These are phyloP conservation scores for Micrastur ruficollis DNA, from an alignment of 2,797 vertebrate genomes.

Conservation along the genomic window DNA sequence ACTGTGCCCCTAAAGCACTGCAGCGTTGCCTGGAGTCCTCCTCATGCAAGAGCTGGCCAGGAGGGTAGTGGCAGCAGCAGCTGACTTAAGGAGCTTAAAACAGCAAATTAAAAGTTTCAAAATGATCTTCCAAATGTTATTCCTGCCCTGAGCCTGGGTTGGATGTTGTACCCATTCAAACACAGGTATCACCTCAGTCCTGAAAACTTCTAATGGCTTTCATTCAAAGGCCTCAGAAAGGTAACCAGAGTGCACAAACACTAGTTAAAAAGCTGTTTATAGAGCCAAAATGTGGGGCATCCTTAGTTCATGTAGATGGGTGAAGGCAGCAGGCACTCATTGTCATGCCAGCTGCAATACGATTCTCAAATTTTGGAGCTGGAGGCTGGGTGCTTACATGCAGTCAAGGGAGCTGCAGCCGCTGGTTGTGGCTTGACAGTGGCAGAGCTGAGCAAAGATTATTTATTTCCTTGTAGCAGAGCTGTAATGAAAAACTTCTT, in stretches of 20 bases:
- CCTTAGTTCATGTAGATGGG: fast-evolving
- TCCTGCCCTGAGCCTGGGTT: fast-evolving
- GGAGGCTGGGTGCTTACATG: background rate
- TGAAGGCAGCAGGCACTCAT: background rate
- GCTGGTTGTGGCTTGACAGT: background rate
- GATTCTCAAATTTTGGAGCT: background rate
- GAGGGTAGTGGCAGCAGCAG: background rate
- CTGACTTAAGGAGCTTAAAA: background rate
- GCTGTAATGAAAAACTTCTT: background rate
- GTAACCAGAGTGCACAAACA: background rate
- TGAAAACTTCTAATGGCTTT: background rate
- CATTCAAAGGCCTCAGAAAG: background rate
- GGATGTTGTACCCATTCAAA: background rate
- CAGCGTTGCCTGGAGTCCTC: background rate
- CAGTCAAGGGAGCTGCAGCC: background rate
- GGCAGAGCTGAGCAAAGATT: background rate
- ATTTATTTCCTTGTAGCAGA: background rate
- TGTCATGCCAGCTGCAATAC: fast-evolving
- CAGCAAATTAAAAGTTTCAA: background rate
- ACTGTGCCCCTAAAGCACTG: background rate
- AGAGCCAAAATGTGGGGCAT: background rate
- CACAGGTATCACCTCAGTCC: background rate
- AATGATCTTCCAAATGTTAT: background rate
- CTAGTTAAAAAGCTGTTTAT: background rate
- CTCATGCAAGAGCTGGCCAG: fast-evolving